Evolutionary conservation across 2,113 vertebrate genomes (phyloP).

Genomic region (Platanista minor): DNA sequence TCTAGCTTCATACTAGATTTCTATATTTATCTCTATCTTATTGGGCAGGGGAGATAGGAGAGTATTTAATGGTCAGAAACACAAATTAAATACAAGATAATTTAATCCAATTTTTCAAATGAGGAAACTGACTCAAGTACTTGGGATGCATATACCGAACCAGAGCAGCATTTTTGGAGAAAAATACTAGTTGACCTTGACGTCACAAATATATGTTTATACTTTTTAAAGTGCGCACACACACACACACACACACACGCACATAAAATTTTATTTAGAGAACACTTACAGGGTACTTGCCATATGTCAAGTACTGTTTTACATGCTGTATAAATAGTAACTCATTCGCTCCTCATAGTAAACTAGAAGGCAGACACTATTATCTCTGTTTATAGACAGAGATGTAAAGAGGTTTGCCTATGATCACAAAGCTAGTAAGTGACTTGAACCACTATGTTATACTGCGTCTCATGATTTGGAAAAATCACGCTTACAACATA

Average conservation of each 20-base stretch:
- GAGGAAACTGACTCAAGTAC: background rate
- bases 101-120: background rate
- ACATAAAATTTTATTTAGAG: background rate
- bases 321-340: background rate
- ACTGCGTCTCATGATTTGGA: background rate
- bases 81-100: background rate
- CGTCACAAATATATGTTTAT: background rate
- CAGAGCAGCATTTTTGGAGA: background rate
- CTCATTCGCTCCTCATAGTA: background rate
- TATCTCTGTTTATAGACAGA: background rate
- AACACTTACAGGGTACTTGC: background rate
- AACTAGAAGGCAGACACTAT: background rate
- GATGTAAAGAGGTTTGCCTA: background rate
- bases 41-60: background rate
- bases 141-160: background rate
- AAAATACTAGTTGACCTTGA: background rate
- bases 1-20: background rate
- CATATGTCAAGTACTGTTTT: background rate
- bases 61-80: background rate
- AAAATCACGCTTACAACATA: background rate
- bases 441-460: background rate
- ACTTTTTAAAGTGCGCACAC: background rate
- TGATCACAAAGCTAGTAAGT: background rate
- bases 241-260: background rate
- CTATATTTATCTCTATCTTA: background rate